Evolutionary conservation across 2,797 vertebrate genomes (phyloP).

Genomic region (Chrosomus eos): DNA sequence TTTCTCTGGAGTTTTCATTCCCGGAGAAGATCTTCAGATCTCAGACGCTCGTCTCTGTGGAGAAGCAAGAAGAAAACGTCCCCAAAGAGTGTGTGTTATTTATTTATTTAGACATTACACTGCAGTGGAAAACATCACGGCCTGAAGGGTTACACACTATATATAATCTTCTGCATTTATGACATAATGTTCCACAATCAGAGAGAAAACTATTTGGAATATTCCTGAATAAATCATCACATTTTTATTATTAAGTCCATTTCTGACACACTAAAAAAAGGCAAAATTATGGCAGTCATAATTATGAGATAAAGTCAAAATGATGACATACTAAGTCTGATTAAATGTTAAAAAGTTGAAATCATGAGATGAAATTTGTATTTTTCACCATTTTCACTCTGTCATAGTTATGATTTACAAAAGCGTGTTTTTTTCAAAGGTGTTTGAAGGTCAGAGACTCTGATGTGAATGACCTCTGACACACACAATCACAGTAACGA

Average conservation of each 20-base stretch:
- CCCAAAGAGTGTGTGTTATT: slow-evolving; percentile 1
- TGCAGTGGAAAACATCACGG: neutral
- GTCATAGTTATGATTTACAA: no score
- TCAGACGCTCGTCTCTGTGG: neutral
- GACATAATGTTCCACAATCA: neutral
- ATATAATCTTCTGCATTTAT: neutral
- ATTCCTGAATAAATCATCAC: neutral
- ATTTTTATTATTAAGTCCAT: neutral
- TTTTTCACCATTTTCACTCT: no score
- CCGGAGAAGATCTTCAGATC: neutral
- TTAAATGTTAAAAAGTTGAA: no score
- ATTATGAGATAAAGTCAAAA: neutral
- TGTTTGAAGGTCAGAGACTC: neutral
- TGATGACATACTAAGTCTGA: no score
- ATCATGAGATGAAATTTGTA: no score
- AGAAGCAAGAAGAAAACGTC: neutral
- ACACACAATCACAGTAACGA: neutral
- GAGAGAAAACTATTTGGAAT: neutral
- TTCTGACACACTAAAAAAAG: neutral
- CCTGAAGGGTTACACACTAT: neutral
- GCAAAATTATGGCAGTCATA: neutral
- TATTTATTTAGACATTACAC: slow-evolving; percentile 1
- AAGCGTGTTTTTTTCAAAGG: neutral
- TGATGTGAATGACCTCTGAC: slow-evolving; percentile 4
- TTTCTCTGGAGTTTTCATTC: neutral